Evolutionary conservation across 2,888 invertebrate species (phyloP).

Genomic region (Leptura quadrifasciata): DNA sequence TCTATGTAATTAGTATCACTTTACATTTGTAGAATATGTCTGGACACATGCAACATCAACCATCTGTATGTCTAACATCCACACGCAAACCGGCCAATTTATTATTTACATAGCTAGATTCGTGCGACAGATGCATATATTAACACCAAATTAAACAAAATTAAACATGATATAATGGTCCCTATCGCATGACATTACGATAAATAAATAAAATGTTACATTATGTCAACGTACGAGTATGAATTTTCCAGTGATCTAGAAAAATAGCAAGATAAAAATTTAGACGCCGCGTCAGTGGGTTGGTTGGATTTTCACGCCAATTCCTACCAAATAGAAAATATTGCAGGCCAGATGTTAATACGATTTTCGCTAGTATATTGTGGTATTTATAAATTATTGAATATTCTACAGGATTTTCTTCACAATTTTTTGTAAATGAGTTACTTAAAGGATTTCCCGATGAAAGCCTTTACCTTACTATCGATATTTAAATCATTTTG

Average conservation of each 20-base stretch:
- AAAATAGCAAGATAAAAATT: neutral
- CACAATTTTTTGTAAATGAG: too few relatives aligned
- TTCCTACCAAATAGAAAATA: too few relatives aligned
- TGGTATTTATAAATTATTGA: too few relatives aligned
- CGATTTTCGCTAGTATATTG: too few relatives aligned
- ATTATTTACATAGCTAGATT: constrained; percentile 64
- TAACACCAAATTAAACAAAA: constrained; percentile 70
- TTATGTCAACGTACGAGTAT: neutral
- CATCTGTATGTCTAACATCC: constrained; percentile 61
- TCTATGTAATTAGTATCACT: constrained; percentile 67
- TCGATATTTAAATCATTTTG: too few relatives aligned
- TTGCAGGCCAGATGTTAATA: too few relatives aligned
- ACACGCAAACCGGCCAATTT: constrained; percentile 64
- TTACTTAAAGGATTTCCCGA: too few relatives aligned
- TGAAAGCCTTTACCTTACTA: too few relatives aligned
- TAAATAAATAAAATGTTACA: constrained; percentile 28
- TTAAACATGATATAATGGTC: constrained; percentile 59
- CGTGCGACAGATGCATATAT: constrained; percentile 69
- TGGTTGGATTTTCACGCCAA: too few relatives aligned
- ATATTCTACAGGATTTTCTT: too few relatives aligned
- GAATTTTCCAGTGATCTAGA: neutral
- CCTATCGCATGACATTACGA: constrained; percentile 2
- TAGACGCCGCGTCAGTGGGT: too few relatives aligned
- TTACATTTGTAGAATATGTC: constrained; percentile 64
- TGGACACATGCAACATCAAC: constrained; percentile 60